Evolutionary conservation across 2,113 vertebrate genomes (phyloP).

Genomic region (Sturnus vulgaris): DNA sequence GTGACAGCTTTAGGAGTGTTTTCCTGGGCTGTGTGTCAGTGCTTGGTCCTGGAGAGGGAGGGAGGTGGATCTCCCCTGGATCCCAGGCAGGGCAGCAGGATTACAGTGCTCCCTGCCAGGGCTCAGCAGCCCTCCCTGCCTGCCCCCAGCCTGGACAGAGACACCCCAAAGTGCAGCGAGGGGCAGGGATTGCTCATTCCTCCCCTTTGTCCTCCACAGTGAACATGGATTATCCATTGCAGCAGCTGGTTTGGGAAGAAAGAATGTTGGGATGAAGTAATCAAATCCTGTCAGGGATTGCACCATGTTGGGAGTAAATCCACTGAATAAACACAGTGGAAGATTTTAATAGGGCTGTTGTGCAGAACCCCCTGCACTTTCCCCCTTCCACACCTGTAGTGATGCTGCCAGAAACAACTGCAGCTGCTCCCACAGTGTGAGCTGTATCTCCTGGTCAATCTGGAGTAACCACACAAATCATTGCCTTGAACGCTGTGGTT

Average conservation of each 20-base stretch:
- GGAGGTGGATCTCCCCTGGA: not conserved
- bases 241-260: not conserved
- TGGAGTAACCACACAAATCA: not conserved
- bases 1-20: not conserved
- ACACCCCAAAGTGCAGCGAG: not conserved
- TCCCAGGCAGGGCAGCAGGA: rapidly evolving
- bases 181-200: not conserved
- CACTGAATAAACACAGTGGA: not conserved
- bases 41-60: not conserved
- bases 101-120: not conserved
- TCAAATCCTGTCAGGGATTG: not conserved
- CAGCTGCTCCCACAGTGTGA: not conserved
- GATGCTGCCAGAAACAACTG: not conserved
- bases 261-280: not conserved
- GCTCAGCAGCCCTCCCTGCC: not conserved
- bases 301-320: not conserved
- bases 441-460: not conserved
- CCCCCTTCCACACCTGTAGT: not conserved
- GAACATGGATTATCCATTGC: not conserved
- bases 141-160: not conserved
- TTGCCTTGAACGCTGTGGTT: not conserved
- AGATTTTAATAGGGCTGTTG: not conserved
- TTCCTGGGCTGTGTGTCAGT: not conserved
- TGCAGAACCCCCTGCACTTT: not conserved
- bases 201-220: rapidly evolving